Percentiles rank a stretch among this genome's conserved stretches.
These are phyloP conservation scores for Acanthaster planci DNA, from an alignment of 35 echinoderm and acorn worm genomes.

Conservation along the genomic window DNA sequence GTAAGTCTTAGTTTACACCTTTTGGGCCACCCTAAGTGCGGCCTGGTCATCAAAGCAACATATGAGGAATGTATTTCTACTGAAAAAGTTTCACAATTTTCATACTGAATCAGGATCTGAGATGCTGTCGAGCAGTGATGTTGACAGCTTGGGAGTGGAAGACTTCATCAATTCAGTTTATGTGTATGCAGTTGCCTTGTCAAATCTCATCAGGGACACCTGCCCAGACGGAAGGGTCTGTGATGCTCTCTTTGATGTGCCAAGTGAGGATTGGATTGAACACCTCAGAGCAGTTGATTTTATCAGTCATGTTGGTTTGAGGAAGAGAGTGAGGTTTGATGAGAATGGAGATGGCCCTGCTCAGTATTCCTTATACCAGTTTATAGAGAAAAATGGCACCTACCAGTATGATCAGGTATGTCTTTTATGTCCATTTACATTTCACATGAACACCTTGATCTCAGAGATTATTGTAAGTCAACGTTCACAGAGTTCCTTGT, in stretches of 20 bases:
- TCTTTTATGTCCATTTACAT: too few relatives aligned
- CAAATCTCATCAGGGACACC: not conserved
- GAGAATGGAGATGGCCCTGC: conserved; percentile 43
- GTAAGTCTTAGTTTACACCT: too few relatives aligned
- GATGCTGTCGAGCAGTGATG: conserved; percentile 9
- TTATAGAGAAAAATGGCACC: not conserved
- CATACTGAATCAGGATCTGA: conserved; percentile 4
- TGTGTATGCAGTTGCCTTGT: conserved; percentile 34
- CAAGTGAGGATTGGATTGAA: conserved; percentile 8
- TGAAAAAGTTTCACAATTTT: too few relatives aligned
- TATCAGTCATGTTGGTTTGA: conserved; percentile 4
- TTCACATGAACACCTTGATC: too few relatives aligned
- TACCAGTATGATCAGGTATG: not conserved
- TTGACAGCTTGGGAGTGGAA: not conserved
- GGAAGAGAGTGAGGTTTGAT: conserved; percentile 31
- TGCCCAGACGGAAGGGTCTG: conserved; percentile 4
- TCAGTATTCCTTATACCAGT: not conserved
- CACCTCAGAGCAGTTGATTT: conserved; percentile 25
- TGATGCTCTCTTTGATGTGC: not conserved
- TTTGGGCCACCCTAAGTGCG: too few relatives aligned
- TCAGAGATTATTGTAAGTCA: too few relatives aligned
- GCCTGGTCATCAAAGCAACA: too few relatives aligned
- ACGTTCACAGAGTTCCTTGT: too few relatives aligned
- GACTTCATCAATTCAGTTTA: conserved; percentile 35
- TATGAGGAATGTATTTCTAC: too few relatives aligned